These are phyloP conservation scores for Chunga burmeisteri DNA, from an alignment of 2,113 vertebrate genomes.

Conservation along the genomic window DNA sequence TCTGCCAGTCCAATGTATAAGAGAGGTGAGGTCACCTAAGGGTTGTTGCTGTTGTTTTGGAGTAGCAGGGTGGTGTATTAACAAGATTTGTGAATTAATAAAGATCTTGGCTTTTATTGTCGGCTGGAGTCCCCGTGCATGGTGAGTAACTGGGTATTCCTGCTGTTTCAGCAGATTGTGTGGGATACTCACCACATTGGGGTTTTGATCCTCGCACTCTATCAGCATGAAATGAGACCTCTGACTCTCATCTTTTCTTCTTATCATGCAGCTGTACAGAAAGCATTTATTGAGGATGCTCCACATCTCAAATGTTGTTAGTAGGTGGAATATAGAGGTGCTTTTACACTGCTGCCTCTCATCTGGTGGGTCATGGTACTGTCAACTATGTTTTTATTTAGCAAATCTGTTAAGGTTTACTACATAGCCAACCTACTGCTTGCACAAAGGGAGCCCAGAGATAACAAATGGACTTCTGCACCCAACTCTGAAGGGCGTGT, in stretches of 20 bases:
- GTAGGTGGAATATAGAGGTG: neutral
- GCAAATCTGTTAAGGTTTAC: neutral
- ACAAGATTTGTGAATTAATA: neutral
- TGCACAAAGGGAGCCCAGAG: neutral
- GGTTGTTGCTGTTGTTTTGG: neutral
- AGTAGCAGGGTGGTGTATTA: neutral
- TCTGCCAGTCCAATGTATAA: neutral
- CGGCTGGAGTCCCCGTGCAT: neutral
- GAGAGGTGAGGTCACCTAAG: neutral
- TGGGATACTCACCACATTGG: accelerated
- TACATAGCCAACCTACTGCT: neutral
- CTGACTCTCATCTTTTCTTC: neutral
- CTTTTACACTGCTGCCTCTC: neutral
- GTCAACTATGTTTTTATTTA: neutral
- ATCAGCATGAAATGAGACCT: neutral
- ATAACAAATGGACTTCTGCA: conserved; percentile 8
- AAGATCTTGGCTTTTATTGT: neutral
- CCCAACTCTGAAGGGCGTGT: neutral
- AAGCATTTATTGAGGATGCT: neutral
- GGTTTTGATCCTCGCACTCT: neutral
- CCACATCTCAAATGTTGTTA: neutral
- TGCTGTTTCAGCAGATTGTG: neutral
- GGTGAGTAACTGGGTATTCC: neutral
- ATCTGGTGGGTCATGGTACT: accelerated
- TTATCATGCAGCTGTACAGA: neutral